Percentiles rank a stretch among this genome's conserved stretches.
Conservation (phyloP, 2,888 invertebrate species). For the Stenodera caucasica region DNA sequence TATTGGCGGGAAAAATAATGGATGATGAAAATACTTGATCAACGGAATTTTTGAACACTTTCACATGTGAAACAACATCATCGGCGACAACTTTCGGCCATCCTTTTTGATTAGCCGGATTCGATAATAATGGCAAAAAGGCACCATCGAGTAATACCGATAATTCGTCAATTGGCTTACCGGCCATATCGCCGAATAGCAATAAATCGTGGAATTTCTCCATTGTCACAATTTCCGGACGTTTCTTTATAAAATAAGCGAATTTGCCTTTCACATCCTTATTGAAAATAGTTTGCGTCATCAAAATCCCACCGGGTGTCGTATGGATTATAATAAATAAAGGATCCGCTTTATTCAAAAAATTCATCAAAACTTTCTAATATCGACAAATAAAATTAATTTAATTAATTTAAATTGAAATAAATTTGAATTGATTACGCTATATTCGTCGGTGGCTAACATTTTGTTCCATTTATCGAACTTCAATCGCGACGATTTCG, state of each 20-base stretch:
- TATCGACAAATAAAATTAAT: constrained; percentile 19
- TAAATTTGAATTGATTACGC: constrained; percentile 55
- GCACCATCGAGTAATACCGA: constrained; percentile 71
- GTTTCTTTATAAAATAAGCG: constrained; percentile 75
- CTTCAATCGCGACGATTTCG: constrained; percentile 76
- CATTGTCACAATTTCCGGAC: constrained; percentile 63
- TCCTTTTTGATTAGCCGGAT: constrained; percentile 68
- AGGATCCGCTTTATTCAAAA: constrained; percentile 57
- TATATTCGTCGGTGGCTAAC: constrained; percentile 70
- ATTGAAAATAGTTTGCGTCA: constrained; percentile 67
- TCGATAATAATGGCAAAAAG: constrained; percentile 72
- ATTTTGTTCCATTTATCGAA: constrained; percentile 87
- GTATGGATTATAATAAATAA: constrained; percentile 65
- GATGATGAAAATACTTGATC: constrained; percentile 57
- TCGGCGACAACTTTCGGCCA: constrained; percentile 75
- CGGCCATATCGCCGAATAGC: constrained; percentile 72
- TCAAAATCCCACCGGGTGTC: constrained; percentile 65
- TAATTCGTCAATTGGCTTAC: constrained; percentile 71
- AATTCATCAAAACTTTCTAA: constrained; percentile 60
- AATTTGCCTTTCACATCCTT: constrained; percentile 65
- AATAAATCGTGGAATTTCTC: constrained; percentile 61
- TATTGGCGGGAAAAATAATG: background rate
- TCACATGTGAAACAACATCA: constrained; percentile 71
- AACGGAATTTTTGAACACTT: constrained; percentile 69
- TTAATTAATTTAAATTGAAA: background rate